A percentile compares a stretch with the other conserved stretches of the same genome.
phyloP scores from a whole-genome alignment of 2,113 vertebrate species.

The Myrmecobius fasciatus region DNA sequence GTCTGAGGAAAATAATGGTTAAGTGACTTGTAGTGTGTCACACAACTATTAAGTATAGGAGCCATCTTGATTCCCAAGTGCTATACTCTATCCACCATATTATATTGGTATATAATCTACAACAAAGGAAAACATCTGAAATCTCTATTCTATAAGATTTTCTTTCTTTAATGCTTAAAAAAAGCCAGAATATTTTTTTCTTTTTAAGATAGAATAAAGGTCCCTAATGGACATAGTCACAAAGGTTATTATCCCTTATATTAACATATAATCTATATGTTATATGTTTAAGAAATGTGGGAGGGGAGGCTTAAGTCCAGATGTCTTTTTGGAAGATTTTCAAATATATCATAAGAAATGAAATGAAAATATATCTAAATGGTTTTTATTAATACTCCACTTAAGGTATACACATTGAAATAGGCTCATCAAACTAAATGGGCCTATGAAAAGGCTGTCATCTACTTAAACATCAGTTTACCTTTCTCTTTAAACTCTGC shows the following conservation, averaged over 20 bases:
- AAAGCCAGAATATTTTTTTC: not conserved
- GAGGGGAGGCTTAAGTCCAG: not conserved
- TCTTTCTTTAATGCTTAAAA: not conserved
- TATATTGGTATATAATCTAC: not conserved
- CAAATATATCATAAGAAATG: not conserved
- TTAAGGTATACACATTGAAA: not conserved
- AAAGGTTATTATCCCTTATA: not conserved
- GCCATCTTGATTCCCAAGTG: not conserved
- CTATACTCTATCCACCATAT: not conserved
- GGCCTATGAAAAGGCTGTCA: not conserved
- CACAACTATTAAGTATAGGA: not conserved
- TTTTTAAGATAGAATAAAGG: not conserved
- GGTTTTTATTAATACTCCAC: conserved; percentile 10
- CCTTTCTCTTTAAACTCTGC: conserved; percentile 51
- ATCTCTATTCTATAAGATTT: not conserved
- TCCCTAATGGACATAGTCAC: not conserved
- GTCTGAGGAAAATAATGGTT: not conserved
- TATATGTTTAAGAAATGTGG: not conserved
- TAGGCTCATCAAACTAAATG: not conserved
- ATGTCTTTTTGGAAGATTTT: conserved; percentile 1
- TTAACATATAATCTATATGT: no score
- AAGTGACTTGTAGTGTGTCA: not conserved
- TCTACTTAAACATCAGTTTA: conserved; percentile 53
- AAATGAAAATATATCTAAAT: not conserved
- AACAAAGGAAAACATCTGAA: not conserved